Percentiles rank a stretch among this genome's conserved stretches.
These are phyloP conservation scores for Polyploca ridens DNA, from an alignment of 2,888 invertebrate species.

Conservation along the genomic window DNA sequence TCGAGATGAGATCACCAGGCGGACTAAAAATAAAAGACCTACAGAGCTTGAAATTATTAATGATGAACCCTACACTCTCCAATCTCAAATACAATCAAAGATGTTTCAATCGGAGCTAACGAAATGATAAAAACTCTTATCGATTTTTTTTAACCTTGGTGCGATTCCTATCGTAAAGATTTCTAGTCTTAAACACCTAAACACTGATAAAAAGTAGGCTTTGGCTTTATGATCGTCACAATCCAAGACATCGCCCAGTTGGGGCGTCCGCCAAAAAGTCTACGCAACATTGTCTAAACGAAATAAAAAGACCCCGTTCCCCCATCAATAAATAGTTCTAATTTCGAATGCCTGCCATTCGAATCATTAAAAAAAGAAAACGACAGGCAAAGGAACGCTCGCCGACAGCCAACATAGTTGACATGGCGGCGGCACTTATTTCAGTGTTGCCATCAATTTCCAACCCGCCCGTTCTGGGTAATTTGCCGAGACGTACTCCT, in stretches of 20 bases:
- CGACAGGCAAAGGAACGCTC: constrained; percentile 43
- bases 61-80: too few species aligned
- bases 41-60: too few species aligned
- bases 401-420: constrained; percentile 59
- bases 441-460: constrained; percentile 62
- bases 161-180: too few species aligned
- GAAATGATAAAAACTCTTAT: too few species aligned
- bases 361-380: constrained; percentile 44
- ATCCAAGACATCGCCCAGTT: neutral
- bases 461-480: constrained; percentile 72
- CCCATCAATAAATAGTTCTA: constrained; percentile 39
- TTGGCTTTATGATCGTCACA: too few species aligned
- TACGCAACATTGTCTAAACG: neutral
- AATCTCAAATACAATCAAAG: too few species aligned
- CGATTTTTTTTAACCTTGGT: too few species aligned
- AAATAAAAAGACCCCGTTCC: neutral
- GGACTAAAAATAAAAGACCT: too few species aligned
- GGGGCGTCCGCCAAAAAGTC: neutral
- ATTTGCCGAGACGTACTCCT: constrained; percentile 73
- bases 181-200: too few species aligned
- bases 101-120: too few species aligned
- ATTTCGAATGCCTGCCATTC: constrained; percentile 49
- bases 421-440: constrained; percentile 61
- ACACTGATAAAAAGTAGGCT: too few species aligned
- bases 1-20: too few species aligned